phyloP scores from a whole-genome alignment of 2,888 invertebrate species.

The Aricia artaxerxes region DNA sequence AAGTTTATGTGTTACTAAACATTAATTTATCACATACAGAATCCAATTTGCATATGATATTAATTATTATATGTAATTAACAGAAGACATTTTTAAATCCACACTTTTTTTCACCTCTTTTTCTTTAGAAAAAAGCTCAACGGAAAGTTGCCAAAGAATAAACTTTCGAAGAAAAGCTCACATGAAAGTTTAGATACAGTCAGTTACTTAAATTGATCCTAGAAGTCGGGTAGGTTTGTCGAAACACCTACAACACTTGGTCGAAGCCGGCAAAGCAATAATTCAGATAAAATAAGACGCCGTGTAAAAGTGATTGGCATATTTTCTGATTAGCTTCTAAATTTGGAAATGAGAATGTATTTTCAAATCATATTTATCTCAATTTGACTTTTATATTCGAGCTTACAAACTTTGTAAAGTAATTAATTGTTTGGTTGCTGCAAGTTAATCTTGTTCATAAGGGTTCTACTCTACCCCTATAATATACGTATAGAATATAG shows the following conservation, averaged over 20 bases:
- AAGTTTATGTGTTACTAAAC: constrained; percentile 10
- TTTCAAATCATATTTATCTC: not conserved
- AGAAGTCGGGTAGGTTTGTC: not conserved
- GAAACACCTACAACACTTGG: constrained; percentile 1
- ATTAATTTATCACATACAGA: constrained; percentile 19
- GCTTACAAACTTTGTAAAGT: not conserved
- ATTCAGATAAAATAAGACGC: constrained; percentile 22
- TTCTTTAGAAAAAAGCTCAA: not conserved
- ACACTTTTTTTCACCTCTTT: not conserved
- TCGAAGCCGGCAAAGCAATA: not conserved
- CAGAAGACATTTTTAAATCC: not conserved
- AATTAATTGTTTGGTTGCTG: not conserved
- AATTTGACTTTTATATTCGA: not conserved
- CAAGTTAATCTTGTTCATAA: not conserved
- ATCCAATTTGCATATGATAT: not conserved
- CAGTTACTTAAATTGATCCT: not conserved
- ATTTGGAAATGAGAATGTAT: constrained; percentile 14
- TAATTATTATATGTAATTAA: not conserved
- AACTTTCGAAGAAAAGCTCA: not conserved
- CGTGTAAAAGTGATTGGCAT: constrained; percentile 5
- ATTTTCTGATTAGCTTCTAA: constrained; percentile 19
- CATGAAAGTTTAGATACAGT: not conserved
- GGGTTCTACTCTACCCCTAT: not conserved
- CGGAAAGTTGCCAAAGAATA: not conserved
- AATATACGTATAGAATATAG: no score